Conservation (phyloP, 2,113 vertebrate species). For the Tiliqua scincoides region DNA sequence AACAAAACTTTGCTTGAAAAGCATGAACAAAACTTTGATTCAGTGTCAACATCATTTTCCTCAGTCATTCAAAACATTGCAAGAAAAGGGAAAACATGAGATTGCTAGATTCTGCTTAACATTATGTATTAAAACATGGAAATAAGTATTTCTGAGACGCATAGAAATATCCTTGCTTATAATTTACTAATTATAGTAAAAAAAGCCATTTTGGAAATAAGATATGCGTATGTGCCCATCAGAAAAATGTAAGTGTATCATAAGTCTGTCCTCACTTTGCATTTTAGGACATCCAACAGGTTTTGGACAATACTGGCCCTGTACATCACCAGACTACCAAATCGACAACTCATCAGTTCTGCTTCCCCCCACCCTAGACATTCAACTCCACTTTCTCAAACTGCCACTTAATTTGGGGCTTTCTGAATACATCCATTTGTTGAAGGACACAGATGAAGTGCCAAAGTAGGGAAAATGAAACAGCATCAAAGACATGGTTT, state of each 20-base stretch:
- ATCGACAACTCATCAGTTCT: neutral
- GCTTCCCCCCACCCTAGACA: neutral
- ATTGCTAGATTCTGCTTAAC: too few species aligned
- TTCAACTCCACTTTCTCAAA: neutral
- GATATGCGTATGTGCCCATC: neutral
- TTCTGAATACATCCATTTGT: neutral
- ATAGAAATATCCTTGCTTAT: too few species aligned
- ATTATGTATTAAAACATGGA: too few species aligned
- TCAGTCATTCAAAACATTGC: neutral
- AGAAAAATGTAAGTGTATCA: neutral
- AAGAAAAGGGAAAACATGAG: neutral
- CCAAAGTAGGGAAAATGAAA: neutral
- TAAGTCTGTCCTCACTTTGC: neutral
- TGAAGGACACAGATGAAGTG: neutral
- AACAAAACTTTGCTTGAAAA: neutral
- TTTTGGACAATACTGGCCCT: neutral
- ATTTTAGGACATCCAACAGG: neutral
- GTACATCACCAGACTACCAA: neutral
- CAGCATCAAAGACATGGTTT: neutral
- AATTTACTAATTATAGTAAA: neutral
- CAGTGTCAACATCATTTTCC: neutral
- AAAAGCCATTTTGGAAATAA: neutral
- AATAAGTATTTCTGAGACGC: neutral
- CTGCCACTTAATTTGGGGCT: neutral
- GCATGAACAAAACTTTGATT: neutral